phyloP scores from a whole-genome alignment of 2,797 vertebrate genomes.

The Acipenser transmontanus region DNA sequence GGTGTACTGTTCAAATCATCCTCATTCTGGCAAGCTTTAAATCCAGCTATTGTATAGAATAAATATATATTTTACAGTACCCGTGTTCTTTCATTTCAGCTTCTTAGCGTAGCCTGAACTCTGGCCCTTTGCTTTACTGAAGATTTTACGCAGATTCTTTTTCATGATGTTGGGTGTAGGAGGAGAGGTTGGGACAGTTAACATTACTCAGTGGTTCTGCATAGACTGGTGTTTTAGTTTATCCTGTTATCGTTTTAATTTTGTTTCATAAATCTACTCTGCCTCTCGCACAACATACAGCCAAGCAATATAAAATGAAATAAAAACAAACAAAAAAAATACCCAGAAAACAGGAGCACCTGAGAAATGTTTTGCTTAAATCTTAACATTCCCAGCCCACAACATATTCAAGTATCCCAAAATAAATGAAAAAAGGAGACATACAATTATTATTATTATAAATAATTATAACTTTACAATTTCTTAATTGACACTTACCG shows the following conservation, averaged over 20 bases:
- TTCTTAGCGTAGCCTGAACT: too few relatives aligned
- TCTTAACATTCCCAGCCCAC: slow-evolving; percentile 66
- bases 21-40: too few relatives aligned
- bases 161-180: slow-evolving; percentile 9
- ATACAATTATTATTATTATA: slow-evolving; percentile 76
- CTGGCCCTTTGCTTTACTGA: too few relatives aligned
- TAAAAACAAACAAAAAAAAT: slow-evolving; percentile 43
- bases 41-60: too few relatives aligned
- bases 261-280: slow-evolving; percentile 22
- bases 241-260: slow-evolving; percentile 23
- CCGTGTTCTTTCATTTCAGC: too few relatives aligned
- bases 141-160: too few relatives aligned
- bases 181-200: slow-evolving; percentile 25
- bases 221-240: slow-evolving; percentile 54
- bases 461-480: slow-evolving; percentile 99
- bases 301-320: slow-evolving; percentile 37
- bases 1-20: too few relatives aligned
- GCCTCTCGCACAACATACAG: slow-evolving; percentile 52
- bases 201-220: slow-evolving; percentile 61
- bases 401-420: slow-evolving; percentile 76
- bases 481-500: slow-evolving; percentile 82
- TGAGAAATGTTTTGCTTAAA: slow-evolving; percentile 78
- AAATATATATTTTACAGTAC: too few relatives aligned
- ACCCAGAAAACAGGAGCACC: slow-evolving; percentile 73
- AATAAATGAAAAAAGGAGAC: slow-evolving; percentile 53